phyloP scores from a whole-genome alignment of 2,797 vertebrate species.

The Vultur gryphus region DNA sequence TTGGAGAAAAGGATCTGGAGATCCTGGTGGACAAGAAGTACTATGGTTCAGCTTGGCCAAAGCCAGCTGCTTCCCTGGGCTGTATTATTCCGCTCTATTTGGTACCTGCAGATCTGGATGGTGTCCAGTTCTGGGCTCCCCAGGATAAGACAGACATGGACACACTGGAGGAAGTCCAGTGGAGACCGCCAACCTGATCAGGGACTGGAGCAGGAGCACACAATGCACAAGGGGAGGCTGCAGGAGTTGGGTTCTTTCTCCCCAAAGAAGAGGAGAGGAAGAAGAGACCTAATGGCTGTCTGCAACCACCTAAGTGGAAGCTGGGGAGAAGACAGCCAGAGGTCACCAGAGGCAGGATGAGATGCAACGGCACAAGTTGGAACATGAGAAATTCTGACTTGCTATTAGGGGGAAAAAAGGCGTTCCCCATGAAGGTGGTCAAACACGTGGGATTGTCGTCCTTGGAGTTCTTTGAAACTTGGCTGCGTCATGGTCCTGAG shows the following conservation, averaged over 20 bases:
- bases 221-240: background rate
- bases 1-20: background rate
- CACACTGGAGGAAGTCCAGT: background rate
- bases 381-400: background rate
- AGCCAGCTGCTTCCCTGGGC: background rate
- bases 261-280: background rate
- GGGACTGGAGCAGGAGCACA: background rate
- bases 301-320: background rate
- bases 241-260: background rate
- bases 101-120: background rate
- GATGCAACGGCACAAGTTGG: background rate
- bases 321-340: background rate
- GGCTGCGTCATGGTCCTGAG: background rate
- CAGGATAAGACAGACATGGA: background rate
- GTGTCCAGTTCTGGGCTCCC: background rate
- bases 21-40: too few relatives aligned
- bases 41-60: background rate
- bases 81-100: background rate
- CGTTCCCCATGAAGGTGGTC: background rate
- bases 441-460: background rate
- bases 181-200: background rate
- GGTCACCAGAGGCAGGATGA: background rate
- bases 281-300: background rate
- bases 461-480: background rate
- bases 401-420: rapidly evolving